Percentiles rank a stretch among this genome's conserved stretches.
Conservation (phyloP, 1,140 invertebrate genomes). For the Pachypsylla venusta region DNA sequence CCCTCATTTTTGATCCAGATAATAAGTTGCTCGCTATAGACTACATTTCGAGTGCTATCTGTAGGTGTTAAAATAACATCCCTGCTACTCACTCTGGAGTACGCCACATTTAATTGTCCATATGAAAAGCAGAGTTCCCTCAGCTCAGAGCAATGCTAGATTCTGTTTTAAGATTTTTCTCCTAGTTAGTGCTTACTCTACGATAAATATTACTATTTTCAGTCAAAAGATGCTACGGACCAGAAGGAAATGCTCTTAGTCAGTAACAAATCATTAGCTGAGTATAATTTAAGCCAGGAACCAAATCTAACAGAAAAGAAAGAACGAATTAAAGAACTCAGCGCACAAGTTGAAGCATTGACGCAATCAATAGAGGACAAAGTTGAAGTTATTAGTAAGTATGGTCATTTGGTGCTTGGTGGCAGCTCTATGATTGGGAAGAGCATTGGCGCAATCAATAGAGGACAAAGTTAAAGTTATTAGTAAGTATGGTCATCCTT, state of each 20-base stretch:
- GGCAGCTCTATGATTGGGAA: too few species aligned
- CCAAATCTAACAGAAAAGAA: slow-evolving; percentile 59
- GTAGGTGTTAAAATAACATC: not conserved
- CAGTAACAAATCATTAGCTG: slow-evolving; percentile 69
- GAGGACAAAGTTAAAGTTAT: too few species aligned
- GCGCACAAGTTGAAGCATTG: slow-evolving; percentile 47
- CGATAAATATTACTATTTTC: slow-evolving; percentile 21
- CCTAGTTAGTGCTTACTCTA: not conserved
- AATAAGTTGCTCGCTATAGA: not conserved
- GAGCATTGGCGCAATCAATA: too few species aligned
- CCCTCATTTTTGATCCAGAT: too few species aligned
- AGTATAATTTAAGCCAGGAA: slow-evolving; percentile 70
- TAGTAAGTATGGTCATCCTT: too few species aligned
- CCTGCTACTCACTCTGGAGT: too few species aligned
- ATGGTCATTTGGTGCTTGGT: too few species aligned
- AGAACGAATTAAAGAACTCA: slow-evolving; percentile 46
- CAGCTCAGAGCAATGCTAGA: too few species aligned
- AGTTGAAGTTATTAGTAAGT: slow-evolving; percentile 46
- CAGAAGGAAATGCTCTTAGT: slow-evolving; percentile 74
- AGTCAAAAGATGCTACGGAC: slow-evolving; percentile 60
- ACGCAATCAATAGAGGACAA: slow-evolving; percentile 51
- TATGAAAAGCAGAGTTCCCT: too few species aligned
- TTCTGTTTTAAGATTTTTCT: not conserved
- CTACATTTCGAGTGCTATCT: not conserved
- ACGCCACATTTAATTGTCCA: too few species aligned